Evolutionary conservation across 2,888 invertebrate species (phyloP), one percentile per base, ranked within the genome.

Genomic region (Empis stercorea): DNA sequence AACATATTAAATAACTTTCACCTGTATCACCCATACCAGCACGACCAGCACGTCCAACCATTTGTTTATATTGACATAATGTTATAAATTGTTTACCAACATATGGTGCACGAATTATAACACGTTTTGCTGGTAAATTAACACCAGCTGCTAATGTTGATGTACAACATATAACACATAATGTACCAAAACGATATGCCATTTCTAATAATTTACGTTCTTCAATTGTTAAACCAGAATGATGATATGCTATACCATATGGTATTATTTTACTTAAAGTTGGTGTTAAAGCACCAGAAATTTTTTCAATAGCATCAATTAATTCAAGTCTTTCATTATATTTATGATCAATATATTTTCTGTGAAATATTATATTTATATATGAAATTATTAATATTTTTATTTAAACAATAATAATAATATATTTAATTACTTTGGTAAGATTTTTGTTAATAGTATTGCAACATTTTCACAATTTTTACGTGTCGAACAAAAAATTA

Each of bases 141-240:
- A 97, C 93, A 4, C 96, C 96, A 17, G 96, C 95, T n/a, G 96
- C 96, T 53, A 97, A 72, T 0, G 96, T 97, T 1, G 95, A 94
- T 0, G 96, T 97, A 63, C 94, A 95, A 63, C 93, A 89, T 53
- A 97, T 76, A 30, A 93, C 85, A 51, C 81, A 86, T 32, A 97
- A 70, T n/a, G 79, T 79, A 0, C 91, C 89, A n/a, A 76, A 73
- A 52, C 83, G 76, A 65, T 86, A 94, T 2, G 80, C 85, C 47
- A 85, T 87, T 65, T 96, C 95, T 14, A 96, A 72, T 45, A 89
- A 71, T 53, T 75, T 75, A 30, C 95, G 71, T 71, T 97, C 96
- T 60, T 93, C 94, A 9, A 75, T 74, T 4, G 89, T 91, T 40
- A 97, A 74, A 0, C 95, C 88, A 14, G 88, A 86, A 72, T 97